These are phyloP conservation scores for Pseudorhiza aurosa DNA, from an alignment of 30 jellyfish, hydroid and myxozoan species.

Conservation along the genomic window DNA sequence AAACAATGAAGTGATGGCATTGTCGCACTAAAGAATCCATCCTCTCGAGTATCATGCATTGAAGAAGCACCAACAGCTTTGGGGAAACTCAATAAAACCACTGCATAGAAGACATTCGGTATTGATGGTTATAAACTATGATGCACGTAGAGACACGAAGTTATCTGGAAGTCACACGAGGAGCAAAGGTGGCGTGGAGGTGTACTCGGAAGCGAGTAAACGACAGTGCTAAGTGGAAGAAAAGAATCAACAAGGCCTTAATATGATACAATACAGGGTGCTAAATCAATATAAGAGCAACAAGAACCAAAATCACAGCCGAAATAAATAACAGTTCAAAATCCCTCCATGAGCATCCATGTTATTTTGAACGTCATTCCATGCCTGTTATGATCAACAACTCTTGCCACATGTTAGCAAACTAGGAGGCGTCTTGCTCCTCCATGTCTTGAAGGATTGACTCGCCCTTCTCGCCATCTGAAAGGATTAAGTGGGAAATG, in stretches of 20 bases:
- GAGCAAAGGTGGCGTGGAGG: too few relatives aligned
- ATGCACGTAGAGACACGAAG: too few relatives aligned
- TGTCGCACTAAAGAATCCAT: too few relatives aligned
- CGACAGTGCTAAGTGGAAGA: too few relatives aligned
- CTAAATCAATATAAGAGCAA: conserved; percentile 54
- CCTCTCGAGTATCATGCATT: too few relatives aligned
- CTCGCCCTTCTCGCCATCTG: conserved; percentile 69
- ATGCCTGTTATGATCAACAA: conserved; percentile 46
- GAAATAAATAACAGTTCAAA: conserved; percentile 60
- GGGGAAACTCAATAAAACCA: too few relatives aligned
- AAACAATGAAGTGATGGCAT: too few relatives aligned
- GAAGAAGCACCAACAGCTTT: too few relatives aligned
- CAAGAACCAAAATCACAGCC: conserved; percentile 58
- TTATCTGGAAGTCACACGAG: too few relatives aligned
- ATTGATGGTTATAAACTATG: too few relatives aligned
- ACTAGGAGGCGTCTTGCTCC: conserved; percentile 70
- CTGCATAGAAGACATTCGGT: too few relatives aligned
- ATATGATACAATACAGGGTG: conserved; percentile 19
- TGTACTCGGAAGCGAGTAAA: too few relatives aligned
- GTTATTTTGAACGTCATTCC: conserved; percentile 59
- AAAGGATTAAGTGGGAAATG: conserved; percentile 2
- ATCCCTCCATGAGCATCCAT: conserved; percentile 54
- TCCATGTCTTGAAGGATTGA: conserved; percentile 81
- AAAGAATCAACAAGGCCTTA: conserved; percentile 10
- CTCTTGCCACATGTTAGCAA: conserved; percentile 13